A percentile compares a stretch with the other conserved stretches of the same genome.
These are phyloP conservation scores for Neuroscelio doddi DNA, from an alignment of 2,888 invertebrate species.

Conservation along the genomic window DNA sequence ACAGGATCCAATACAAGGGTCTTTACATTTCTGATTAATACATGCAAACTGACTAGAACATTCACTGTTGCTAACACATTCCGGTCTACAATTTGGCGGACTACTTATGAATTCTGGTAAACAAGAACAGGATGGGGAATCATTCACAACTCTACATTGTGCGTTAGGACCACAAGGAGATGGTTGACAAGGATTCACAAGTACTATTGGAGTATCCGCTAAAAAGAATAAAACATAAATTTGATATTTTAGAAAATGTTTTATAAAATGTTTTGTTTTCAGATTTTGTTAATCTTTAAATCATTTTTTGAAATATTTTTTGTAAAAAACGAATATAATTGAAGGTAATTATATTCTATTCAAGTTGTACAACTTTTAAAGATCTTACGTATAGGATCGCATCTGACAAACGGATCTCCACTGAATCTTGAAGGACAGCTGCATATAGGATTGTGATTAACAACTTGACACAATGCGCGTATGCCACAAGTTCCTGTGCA, in stretches of 20 bases:
- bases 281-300: too few relatives aligned
- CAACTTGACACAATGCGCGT: constrained; percentile 80
- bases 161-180: constrained; percentile 75
- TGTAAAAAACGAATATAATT: too few relatives aligned
- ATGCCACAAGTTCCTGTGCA: constrained; percentile 83
- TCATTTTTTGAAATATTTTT: too few relatives aligned
- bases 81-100: constrained; percentile 72
- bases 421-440: constrained; percentile 77
- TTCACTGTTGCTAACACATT: constrained; percentile 73
- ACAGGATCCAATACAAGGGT: constrained; percentile 73
- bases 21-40: constrained; percentile 70
- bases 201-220: neutral
- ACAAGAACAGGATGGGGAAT: constrained; percentile 70
- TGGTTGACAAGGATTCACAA: constrained; percentile 73
- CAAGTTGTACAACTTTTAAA: too few relatives aligned
- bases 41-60: constrained; percentile 70
- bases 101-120: constrained; percentile 69
- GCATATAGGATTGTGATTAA: constrained; percentile 83
- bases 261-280: constrained; percentile 1
- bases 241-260: neutral
- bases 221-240: too few relatives aligned
- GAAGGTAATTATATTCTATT: neutral
- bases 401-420: constrained; percentile 82
- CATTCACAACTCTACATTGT: constrained; percentile 74
- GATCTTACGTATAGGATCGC: constrained; percentile 65